Conservation (phyloP, 2,888 invertebrate species). For the Acrobasis consociella region DNA sequence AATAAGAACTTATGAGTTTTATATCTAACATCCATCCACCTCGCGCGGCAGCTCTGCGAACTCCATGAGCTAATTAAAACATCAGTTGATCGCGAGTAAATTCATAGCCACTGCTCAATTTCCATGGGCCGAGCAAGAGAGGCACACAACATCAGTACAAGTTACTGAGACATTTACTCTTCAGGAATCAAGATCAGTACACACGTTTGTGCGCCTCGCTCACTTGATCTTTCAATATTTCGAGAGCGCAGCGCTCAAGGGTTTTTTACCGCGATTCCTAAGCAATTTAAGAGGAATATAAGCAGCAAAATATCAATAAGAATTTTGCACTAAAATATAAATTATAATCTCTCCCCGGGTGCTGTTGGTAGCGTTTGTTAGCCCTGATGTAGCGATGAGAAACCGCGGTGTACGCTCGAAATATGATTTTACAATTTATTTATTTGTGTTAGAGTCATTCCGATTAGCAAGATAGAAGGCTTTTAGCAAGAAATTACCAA, state of each 20-base stretch:
- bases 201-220: not conserved
- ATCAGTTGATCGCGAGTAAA: not conserved
- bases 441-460: not conserved
- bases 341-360: no score
- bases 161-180: not conserved
- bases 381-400: not conserved
- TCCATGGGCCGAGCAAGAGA: not conserved
- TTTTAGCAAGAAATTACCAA: no score
- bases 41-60: not conserved
- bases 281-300: not conserved
- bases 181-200: no score
- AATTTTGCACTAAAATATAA: no score
- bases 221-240: not conserved
- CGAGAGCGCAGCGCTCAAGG: not conserved
- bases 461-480: not conserved
- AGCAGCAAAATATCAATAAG: no score
- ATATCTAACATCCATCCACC: not conserved
- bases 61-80: not conserved
- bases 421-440: not conserved
- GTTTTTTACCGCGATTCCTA: not conserved
- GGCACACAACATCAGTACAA: not conserved
- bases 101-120: not conserved
- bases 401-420: not conserved
- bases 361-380: not conserved
- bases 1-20: not conserved